Percentiles rank a stretch among this genome's conserved stretches.
phyloP scores from a whole-genome alignment of 2,113 vertebrate genomes.

The Seriola rivoliana region DNA sequence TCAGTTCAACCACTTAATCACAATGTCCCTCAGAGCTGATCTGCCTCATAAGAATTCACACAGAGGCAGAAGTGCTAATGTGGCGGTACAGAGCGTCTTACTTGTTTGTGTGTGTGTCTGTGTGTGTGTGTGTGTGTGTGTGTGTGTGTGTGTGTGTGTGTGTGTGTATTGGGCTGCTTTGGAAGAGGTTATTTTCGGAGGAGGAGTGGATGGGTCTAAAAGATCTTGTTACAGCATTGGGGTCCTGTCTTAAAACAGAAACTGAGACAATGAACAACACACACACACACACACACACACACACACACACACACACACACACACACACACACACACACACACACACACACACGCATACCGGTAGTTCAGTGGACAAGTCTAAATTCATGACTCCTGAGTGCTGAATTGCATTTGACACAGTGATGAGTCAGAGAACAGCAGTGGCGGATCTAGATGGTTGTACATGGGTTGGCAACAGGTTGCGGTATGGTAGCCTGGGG shows the following conservation, averaged over 20 bases:
- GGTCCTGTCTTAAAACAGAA: conserved; percentile 26
- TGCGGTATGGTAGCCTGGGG: not conserved
- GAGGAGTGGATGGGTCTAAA: conserved; percentile 63
- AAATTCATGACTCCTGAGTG: not conserved
- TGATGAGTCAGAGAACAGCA: not conserved
- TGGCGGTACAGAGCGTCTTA: conserved; percentile 27
- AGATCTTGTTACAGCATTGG: conserved; percentile 72
- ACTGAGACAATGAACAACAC: conserved; percentile 51
- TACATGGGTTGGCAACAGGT: not conserved
- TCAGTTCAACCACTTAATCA: conserved; percentile 49
- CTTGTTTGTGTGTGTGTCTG: conserved; percentile 23
- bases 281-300: not conserved
- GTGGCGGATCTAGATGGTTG: not conserved
- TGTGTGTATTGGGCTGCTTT: conserved; percentile 42
- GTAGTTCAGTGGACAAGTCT: not conserved
- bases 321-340: too few relatives aligned
- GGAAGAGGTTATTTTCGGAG: conserved; percentile 80
- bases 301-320: not conserved
- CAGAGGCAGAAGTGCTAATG: conserved; percentile 49
- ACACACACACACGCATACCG: too few relatives aligned
- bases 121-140: conserved; percentile 37
- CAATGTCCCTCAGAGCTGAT: conserved; percentile 41
- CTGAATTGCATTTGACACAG: not conserved
- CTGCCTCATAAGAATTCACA: conserved; percentile 16
- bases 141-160: conserved; percentile 32